Evolutionary conservation across 2,797 vertebrate species (phyloP), one percentile per base, ranked within the genome.

Genomic region (Denticeps clupeoides): DNA sequence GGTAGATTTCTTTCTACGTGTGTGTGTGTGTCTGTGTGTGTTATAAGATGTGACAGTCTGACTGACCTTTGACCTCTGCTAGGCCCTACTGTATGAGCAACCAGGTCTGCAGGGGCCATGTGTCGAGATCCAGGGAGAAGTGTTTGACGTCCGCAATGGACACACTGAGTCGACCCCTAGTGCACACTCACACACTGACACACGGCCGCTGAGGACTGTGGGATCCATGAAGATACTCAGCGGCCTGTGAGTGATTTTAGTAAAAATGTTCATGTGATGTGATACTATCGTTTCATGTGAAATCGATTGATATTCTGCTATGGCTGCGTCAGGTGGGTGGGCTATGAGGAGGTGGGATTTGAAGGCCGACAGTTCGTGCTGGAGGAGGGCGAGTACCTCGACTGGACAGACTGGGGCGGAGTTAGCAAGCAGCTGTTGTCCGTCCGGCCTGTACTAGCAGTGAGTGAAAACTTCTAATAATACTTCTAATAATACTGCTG

Each of bases 161-260:
- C 65, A 62, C n/a, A 55, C 3, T 22, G 60, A 63, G 23, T 3
- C 7, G 57, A 77, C 0, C 54, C 45, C 31, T 12, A 31, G 32
- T 31, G 15, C 32, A 15, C 31, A 2, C 7, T 25, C 2, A 6
- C 45, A 53, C 29, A 59, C 46, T 7, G 68, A 61, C 9, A 8
- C 56, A 12, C 45, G 45, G 3, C 49, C 48, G 0, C 43, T 87
- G 15, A 33, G 40, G 1, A 81, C 84, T 3, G 79, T 88, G 49
- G 85, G 88, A 41, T 97, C 93, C 4, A 46, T 97, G 52, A 91
- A 87, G 81, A 87, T 97, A 29, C 63, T 83, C 1, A 82, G 86
- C 76, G 91, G 93, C 76, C 29, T 97, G 93, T 97, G 74, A 89
- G 93, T 93, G 53, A 50, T 10, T n/a, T n/a, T n/a, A n/a, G n/a